Evolutionary conservation across 1,140 invertebrate genomes (phyloP), one percentile per base, ranked within the genome.

Genomic region (Saccostrea echinata): DNA sequence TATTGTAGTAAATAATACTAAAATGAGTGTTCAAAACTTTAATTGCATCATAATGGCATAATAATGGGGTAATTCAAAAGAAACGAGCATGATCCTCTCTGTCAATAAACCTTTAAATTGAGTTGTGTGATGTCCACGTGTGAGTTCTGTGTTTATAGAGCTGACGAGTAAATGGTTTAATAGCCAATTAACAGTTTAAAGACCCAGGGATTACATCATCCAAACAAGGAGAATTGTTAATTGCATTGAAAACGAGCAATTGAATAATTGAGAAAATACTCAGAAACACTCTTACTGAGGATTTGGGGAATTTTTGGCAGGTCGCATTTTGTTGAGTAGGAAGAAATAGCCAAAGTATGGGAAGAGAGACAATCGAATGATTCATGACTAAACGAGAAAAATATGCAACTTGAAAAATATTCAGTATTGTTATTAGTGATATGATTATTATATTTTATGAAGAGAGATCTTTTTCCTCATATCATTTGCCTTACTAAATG

Each of bases 251-350:
- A 76, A 76, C 27, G 68, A 76, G 68, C 68, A 30, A 76, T 76
- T 76, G 33, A 33, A 76, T 76, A 76, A 76, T 76, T 76, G 68
- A 76, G 27, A 30, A 76, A 76, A 76, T 76, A 76, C 68, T 76
- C 68, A 76, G 11, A 76, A 30, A 30, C 68, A 76, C 24, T 33
- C 27, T 33, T 16, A 76, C 27, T 76, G 9, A 30, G n/a, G 68
- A 33, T 24, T 16, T 76, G 68, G 11, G 16, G 13, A 27, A 61
- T 16, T 18, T n/a, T n/a, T n/a, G n/a, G n/a, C n/a, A n/a, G n/a
- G n/a, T n/a, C n/a, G n/a, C n/a, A 4, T 16, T 57, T 6, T 21
- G 18, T 61, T 21, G 18, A 61, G 18, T 21, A 21, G 55, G 55
- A 21, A n/a, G 55, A n/a, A 3, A n/a, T 18, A 8, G 3, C n/a